Percentiles rank a stretch among this genome's conserved stretches.
phyloP scores from a whole-genome alignment of 2,888 invertebrate genomes.

The Coelogynopora nodosa region DNA sequence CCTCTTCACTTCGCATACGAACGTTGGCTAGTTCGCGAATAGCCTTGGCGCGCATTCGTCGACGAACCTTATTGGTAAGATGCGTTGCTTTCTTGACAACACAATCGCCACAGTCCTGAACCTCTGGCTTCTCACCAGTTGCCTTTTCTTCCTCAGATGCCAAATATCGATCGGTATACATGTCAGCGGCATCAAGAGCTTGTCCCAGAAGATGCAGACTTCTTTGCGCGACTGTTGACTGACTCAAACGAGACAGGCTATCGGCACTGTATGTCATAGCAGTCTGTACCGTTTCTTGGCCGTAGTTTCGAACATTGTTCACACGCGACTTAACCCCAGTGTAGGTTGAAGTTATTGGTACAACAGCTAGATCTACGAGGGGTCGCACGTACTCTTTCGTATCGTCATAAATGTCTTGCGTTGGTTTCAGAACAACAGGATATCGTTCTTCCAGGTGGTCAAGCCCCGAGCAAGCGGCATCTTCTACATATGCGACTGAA shows the following conservation, averaged over 20 bases:
- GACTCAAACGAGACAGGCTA: not conserved
- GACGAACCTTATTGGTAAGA: not conserved
- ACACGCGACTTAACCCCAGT: not conserved
- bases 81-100: not conserved
- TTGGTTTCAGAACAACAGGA: not conserved
- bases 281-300: too few species aligned
- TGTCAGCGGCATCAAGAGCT: not conserved
- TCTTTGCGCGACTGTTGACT: not conserved
- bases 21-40: not conserved
- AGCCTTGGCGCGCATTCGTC: not conserved
- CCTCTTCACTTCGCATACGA: not conserved
- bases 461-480: not conserved
- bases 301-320: too few species aligned
- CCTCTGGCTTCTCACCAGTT: not conserved
- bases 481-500: not conserved
- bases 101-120: not conserved
- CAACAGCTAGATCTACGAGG: not conserved
- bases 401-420: not conserved
- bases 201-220: not conserved
- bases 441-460: not conserved
- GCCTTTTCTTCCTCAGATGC: too few species aligned
- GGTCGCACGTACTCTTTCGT: not conserved
- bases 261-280: not conserved
- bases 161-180: not conserved
- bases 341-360: too few species aligned